Evolutionary conservation across 2,113 vertebrate species (phyloP).

Genomic region (Romanogobio albipinnatus): DNA sequence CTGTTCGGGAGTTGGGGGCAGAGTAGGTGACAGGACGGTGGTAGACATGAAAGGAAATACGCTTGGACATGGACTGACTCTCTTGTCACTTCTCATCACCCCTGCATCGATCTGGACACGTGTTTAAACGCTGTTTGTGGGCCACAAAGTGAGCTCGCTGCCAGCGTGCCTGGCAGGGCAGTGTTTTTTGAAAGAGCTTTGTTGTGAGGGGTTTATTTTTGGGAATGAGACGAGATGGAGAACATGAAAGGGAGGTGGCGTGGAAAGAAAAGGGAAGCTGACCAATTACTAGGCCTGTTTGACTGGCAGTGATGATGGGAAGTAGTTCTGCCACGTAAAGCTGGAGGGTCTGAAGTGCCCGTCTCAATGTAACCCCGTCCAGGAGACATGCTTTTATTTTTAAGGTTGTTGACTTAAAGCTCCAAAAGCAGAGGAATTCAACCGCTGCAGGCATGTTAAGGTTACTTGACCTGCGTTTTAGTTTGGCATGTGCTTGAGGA

Average conservation of each 20-base stretch:
- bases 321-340: constrained; percentile 25
- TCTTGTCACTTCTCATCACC: constrained; percentile 44
- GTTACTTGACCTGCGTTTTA: constrained; percentile 36
- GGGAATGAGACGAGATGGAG: constrained; percentile 25
- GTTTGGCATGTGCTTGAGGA: neutral
- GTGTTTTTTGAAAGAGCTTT: constrained; percentile 13
- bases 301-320: constrained; percentile 13
- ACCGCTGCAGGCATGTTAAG: constrained; percentile 6
- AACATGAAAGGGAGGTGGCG: neutral
- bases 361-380: neutral
- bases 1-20: neutral
- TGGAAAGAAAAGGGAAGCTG: constrained; percentile 7
- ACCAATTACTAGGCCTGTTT: constrained; percentile 24
- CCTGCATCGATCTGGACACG: constrained; percentile 11
- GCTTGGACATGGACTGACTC: constrained; percentile 35
- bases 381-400: neutral
- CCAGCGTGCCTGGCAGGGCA: neutral
- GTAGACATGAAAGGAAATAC: constrained; percentile 22
- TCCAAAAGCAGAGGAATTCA: constrained; percentile 1
- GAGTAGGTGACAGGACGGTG: constrained; percentile 30
- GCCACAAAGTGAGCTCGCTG: neutral
- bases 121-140: constrained; percentile 11
- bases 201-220: constrained; percentile 42
- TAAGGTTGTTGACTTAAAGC: constrained; percentile 10
- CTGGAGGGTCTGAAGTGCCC: constrained; percentile 32